Evolutionary conservation across 2,113 vertebrate species (phyloP).

Genomic region (Amia ocellicauda): DNA sequence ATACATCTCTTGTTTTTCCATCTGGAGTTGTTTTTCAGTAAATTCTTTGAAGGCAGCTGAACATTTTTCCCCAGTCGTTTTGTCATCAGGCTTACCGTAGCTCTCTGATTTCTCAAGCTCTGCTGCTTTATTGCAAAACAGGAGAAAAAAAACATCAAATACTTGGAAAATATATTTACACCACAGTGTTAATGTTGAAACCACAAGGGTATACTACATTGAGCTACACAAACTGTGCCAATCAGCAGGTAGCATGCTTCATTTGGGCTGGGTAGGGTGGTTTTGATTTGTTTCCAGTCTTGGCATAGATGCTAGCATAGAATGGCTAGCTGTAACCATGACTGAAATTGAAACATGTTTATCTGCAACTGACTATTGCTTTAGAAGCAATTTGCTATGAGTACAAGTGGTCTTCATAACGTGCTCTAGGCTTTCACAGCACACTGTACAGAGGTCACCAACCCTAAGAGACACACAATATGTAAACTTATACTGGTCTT

Average conservation of each 20-base stretch:
- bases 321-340: too few species aligned
- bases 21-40: constrained; percentile 2
- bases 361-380: too few species aligned
- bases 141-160: neutral
- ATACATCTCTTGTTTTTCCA: neutral
- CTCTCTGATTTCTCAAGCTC: neutral
- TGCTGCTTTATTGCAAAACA: neutral
- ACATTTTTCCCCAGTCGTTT: neutral
- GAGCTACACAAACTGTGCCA: neutral
- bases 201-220: neutral
- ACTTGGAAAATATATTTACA: neutral
- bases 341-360: too few species aligned
- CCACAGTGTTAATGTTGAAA: neutral
- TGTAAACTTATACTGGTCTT: too few species aligned
- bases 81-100: constrained; percentile 8
- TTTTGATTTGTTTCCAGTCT: neutral
- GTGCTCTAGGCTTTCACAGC: too few species aligned
- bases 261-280: neutral
- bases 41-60: constrained; percentile 2
- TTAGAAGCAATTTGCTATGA: too few species aligned
- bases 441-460: too few species aligned
- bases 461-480: too few species aligned
- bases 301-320: neutral
- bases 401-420: too few species aligned
- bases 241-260: neutral